Evolutionary conservation across 2,113 vertebrate species (phyloP), one percentile per base, ranked within the genome.

Genomic region (Odobenus rosmarus): DNA sequence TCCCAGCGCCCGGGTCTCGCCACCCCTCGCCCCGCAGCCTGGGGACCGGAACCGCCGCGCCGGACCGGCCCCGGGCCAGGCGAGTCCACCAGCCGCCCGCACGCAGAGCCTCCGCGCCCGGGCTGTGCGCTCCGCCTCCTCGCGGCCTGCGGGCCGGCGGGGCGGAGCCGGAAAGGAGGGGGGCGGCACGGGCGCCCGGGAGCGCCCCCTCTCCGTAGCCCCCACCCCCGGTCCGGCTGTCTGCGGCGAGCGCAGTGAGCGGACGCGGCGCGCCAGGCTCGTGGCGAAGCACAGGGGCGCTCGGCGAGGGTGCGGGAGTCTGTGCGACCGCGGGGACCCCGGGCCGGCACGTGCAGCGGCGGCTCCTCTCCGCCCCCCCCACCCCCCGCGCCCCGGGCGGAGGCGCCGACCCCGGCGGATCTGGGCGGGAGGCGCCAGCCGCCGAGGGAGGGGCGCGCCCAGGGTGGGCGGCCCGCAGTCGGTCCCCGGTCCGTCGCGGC

Each of bases 391-490:
- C 72, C 46, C 12, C 36, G 3, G 39, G 23, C 18, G 1, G 3
- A 24, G 24, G 26, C 61, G 26, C 59, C 5, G 16, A 12, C 49
- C 59, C 97, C 81, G 59, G 64, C 93, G 97, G 97, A 97, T 98
- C 94, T 88, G 98, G 98, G 97, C 97, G 94, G 97, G 96, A 74
- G 89, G 95, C 76, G 10, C 97, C 97, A n/a, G 31, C 84, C 24
- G 19, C 24, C 33, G 74, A 79, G 95, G 97, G 96, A 92, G 95
- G 97, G 94, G 91, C 89, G n/a, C 83, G 53, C 62, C 18, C 72
- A 28, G 69, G 86, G 77, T 28, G 55, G 95, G 57, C 86, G 1
- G 83, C 69, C 11, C 12, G 49, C 61, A 33, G 88, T 49, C 86
- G 3, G 91, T 72, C 92, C 87, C 11, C 46, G 46, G 55, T 33